These are phyloP conservation scores for Teleopsis dalmanni DNA, from an alignment of 1,140 invertebrate species.

Conservation along the genomic window DNA sequence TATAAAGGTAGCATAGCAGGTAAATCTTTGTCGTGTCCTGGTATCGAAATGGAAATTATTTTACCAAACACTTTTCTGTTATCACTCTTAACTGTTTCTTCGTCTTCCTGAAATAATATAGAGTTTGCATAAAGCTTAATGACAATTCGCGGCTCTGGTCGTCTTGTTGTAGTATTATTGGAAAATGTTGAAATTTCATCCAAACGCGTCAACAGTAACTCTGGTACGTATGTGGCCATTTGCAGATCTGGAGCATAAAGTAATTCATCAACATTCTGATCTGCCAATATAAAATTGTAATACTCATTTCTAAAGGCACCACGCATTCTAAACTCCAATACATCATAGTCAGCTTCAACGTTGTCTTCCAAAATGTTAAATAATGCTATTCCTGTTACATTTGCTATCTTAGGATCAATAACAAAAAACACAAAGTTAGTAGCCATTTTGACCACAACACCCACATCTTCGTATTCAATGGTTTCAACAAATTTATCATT, in stretches of 20 bases:
- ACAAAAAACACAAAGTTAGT: slow-evolving; percentile 47
- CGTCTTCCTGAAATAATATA: slow-evolving; percentile 48
- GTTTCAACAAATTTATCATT: slow-evolving; percentile 16
- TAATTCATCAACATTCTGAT: slow-evolving; percentile 45
- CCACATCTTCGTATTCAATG: slow-evolving; percentile 25
- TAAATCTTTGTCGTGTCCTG: slow-evolving; percentile 48
- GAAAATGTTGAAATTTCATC: slow-evolving; percentile 21
- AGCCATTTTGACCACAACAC: slow-evolving; percentile 29
- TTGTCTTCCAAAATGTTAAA: slow-evolving; percentile 16
- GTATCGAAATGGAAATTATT: slow-evolving; percentile 51
- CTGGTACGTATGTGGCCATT: slow-evolving; percentile 49
- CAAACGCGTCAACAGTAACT: slow-evolving; percentile 40
- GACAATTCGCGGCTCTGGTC: slow-evolving; percentile 30
- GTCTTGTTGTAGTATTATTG: not conserved
- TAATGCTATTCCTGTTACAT: slow-evolving; percentile 52
- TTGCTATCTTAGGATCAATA: slow-evolving; percentile 48
- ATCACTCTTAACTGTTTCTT: slow-evolving; percentile 20
- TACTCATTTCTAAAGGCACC: slow-evolving; percentile 44
- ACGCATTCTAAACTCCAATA: slow-evolving; percentile 7
- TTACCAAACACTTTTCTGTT: slow-evolving; percentile 34
- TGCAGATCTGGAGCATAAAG: slow-evolving; percentile 46
- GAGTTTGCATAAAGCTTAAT: slow-evolving; percentile 51
- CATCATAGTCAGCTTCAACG: not conserved
- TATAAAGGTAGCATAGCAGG: slow-evolving; percentile 47
- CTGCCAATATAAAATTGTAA: slow-evolving; percentile 44